Base-by-base conservation (phyloP, 2,888 invertebrate genomes). In the Thecocarcelia acutangulata region DNA sequence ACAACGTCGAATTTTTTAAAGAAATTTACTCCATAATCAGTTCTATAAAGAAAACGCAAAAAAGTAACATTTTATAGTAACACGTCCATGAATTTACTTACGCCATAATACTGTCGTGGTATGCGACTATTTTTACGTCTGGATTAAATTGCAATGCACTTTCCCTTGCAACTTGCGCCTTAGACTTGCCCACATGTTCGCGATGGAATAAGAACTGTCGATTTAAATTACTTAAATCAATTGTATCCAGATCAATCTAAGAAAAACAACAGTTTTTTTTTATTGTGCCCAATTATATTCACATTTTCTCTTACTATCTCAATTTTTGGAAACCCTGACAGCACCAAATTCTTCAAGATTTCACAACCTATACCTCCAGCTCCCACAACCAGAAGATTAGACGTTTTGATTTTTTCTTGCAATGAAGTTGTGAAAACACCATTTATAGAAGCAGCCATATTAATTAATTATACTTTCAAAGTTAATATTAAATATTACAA, bases 281-380 rank as follows among this genome's bases (percentile, higher is more conserved):
- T 21, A n/a, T 6, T 3, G 12, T 11, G 4, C 12, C 5, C 5
- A 33, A 8, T 33, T 33, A 3, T 33, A 9, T 33, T 33, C 8
- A 33, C 3, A 13, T 21, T 15, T 24, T 37, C 24, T 64, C 69
- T 46, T 4, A 98, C 99, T 88, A 99, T 96, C 92, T 97, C 96
- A 86, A 99, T 97, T 85, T 97, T 93, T 48, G 93, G 93, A 90
- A 99, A 99, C 83, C 99, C 99, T 84, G 97, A 96, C 59, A 99
- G 92, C 40, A 98, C 98, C 84, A 99, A 93, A 92, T 98, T 98
- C 91, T 99, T 99, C 46, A 99, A 92, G 85, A 99, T 94, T 92
- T 99, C 99, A 92, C 99, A 99, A 84, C 99, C 99, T 87, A 99
- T 99, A 77, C 99, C 99, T 84, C 99, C 99, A 87, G 99, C 99